Evolutionary conservation across 2,888 invertebrate genomes (phyloP), one percentile per base, ranked within the genome.

Genomic region (Ennomos fuscantarius): DNA sequence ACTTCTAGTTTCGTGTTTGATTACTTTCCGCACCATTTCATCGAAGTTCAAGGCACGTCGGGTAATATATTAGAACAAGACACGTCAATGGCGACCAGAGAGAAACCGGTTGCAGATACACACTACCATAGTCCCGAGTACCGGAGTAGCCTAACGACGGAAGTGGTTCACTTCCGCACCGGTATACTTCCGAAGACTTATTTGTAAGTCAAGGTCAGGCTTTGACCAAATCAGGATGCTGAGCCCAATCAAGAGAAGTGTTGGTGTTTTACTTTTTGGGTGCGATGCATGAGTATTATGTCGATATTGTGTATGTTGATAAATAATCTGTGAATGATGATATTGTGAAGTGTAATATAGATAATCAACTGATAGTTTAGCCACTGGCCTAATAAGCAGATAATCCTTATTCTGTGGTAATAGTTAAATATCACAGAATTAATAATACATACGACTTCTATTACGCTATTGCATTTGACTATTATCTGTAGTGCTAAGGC

Each of bases 141-240:
- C 55, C 63, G 65, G 58, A 61, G 64, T 50, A 42, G 52, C 45
- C 62, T 56, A 52, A 60, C 63, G 31, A 62, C 79, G 77, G 79
- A 79, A 78, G 70, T 62, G 32, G 53, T 15, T 10, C 36, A 79
- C 75, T 84, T 84, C 84, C 85, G 77, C 52, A 53, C 64, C 54
- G 24, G 24, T 24, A 54, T 62, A 76, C 74, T 84, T 85, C 84
- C 82, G 80, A 81, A 72, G 76, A 78, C 53, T 24, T 53, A 35
- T 53, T 69, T 71, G 75, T 72, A 77, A 70, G 73, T 74, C 79
- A 79, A 78, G 78, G 81, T 63, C 57, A 35, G 6, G 8, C 15
- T 61, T 55, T 68, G 64, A 55, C 60, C 56, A 53, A 60, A 63
- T 41, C 49, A 37, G 49, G 13, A 42, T 32, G 5, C 24, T 6